Conservation (phyloP, 2,113 vertebrate genomes). For the Pyxicephalus adspersus region DNA sequence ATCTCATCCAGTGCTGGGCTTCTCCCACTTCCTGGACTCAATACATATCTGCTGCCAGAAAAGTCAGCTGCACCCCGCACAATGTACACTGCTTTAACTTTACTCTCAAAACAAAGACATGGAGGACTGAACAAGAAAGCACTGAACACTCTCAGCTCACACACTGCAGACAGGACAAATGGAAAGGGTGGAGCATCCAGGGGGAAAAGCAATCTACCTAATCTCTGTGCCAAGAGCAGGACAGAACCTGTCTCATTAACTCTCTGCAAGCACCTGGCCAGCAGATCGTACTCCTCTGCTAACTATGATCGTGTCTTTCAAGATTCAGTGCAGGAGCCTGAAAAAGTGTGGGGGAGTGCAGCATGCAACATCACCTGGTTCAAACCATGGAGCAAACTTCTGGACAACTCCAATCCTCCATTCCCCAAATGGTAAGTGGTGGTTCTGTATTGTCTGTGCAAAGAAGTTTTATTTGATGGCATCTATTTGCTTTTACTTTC, state of each 20-base stretch:
- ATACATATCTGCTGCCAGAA: not conserved
- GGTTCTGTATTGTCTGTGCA: too few relatives aligned
- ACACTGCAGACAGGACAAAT: not conserved
- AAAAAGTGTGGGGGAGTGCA: conserved; percentile 68
- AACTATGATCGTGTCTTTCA: conserved; percentile 66
- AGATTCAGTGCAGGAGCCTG: conserved; percentile 66
- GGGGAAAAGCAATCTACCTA: not conserved
- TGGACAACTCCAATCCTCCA: conserved; percentile 70
- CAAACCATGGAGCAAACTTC: conserved; percentile 69
- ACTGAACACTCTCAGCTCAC: not conserved
- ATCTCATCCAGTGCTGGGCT: conserved; percentile 23
- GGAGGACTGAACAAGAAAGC: not conserved
- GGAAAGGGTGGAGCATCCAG: not conserved
- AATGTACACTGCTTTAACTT: conserved; percentile 29
- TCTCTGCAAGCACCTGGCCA: not conserved
- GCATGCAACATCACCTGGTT: conserved; percentile 70
- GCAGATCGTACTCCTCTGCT: not conserved
- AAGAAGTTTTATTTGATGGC: not conserved
- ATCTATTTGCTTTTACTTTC: not conserved
- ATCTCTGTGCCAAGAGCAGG: not conserved
- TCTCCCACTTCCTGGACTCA: not conserved
- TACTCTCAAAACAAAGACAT: not conserved
- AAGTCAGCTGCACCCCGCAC: not conserved
- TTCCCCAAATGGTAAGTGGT: conserved; percentile 76
- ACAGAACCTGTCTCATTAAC: too few relatives aligned